phyloP scores from a whole-genome alignment of 2,113 vertebrate species.

The Brachionichthys hirsutus region DNA sequence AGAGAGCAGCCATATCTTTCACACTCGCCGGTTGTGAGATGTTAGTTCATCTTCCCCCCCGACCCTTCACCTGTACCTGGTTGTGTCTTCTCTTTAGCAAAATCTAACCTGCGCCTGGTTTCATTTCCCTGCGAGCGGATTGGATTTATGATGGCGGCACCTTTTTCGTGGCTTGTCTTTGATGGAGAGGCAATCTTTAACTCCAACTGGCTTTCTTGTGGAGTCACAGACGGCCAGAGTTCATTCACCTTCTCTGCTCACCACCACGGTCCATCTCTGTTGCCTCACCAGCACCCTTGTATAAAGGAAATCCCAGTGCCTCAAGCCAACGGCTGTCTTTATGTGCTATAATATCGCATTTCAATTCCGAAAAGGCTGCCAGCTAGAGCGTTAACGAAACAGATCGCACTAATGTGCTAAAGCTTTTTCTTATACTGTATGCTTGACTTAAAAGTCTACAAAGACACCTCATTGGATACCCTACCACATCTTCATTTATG shows the following conservation, averaged over 20 bases:
- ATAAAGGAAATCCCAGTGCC: conserved; percentile 29
- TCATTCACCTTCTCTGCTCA: conserved; percentile 1
- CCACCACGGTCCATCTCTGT: conserved; percentile 25
- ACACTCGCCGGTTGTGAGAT: conserved; percentile 52
- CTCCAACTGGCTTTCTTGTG: conserved; percentile 70
- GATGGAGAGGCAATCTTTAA: conserved; percentile 71
- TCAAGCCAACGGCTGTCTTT: conserved; percentile 53
- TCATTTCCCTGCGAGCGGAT: conserved; percentile 76
- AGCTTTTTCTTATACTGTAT: too few relatives aligned
- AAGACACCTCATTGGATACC: too few relatives aligned
- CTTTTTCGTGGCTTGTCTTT: conserved; percentile 38
- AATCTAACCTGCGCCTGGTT: conserved; percentile 64
- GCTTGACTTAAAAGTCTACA: too few relatives aligned
- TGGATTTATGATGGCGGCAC: conserved; percentile 72
- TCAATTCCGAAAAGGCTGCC: conserved; percentile 13
- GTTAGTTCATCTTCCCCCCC: conserved; percentile 48
- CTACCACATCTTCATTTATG: too few relatives aligned
- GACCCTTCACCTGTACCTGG: conserved; percentile 28
- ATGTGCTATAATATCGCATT: conserved; percentile 52
- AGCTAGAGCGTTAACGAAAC: too few relatives aligned
- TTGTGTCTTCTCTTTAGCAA: conserved; percentile 62
- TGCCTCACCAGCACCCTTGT: conserved; percentile 14
- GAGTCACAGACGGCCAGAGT: conserved; percentile 59
- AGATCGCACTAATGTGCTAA: too few relatives aligned
- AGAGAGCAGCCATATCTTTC: conserved; percentile 61